Conservation (phyloP, 2,797 vertebrate species). For the Acipenser oxyrinchus region DNA sequence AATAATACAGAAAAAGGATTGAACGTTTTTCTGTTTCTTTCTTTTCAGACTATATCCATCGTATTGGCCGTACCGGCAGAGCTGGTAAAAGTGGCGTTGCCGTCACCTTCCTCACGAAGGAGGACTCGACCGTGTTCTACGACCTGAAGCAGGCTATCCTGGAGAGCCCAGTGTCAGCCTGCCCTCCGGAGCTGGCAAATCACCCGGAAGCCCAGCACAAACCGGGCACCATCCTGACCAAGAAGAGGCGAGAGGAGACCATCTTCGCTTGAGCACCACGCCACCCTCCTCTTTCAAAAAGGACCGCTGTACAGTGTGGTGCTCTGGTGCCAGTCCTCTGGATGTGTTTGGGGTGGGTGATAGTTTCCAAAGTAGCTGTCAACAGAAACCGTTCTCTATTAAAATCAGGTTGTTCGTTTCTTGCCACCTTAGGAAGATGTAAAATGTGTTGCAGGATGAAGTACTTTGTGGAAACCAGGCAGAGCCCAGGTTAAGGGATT, state of each 20-base stretch:
- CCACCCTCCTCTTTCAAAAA: too few species aligned
- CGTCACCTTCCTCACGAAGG: slow-evolving; percentile 96
- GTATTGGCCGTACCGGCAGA: slow-evolving; percentile 91
- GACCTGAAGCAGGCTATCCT: slow-evolving; percentile 95
- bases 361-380: neutral
- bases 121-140: slow-evolving; percentile 90
- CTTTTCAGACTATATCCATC: slow-evolving; percentile 86
- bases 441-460: too few species aligned
- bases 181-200: slow-evolving; percentile 88
- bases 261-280: slow-evolving; percentile 76
- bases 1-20: too few species aligned
- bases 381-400: neutral
- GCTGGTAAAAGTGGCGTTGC: slow-evolving; percentile 93
- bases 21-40: neutral
- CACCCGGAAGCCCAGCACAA: slow-evolving; percentile 97
- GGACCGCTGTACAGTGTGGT: neutral
- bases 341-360: neutral
- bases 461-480: too few species aligned
- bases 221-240: slow-evolving; percentile 95
- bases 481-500: too few species aligned
- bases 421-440: too few species aligned
- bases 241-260: slow-evolving; percentile 95
- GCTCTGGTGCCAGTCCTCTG: too few species aligned
- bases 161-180: slow-evolving; percentile 95
- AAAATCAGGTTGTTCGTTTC: too few species aligned